phyloP scores from a whole-genome alignment of 2,797 vertebrate genomes.

The Poecilia picta region DNA sequence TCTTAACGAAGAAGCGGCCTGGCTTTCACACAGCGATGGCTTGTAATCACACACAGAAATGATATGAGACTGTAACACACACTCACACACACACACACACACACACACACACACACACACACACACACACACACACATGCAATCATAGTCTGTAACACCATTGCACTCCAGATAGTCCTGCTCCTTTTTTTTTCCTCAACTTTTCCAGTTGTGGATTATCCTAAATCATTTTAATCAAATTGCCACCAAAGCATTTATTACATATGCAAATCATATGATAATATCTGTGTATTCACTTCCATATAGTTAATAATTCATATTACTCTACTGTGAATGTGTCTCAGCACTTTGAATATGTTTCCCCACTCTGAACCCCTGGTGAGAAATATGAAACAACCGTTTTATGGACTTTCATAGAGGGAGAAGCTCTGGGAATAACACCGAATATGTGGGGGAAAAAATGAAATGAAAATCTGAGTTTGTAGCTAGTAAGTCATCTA shows the following conservation, averaged over 20 bases:
- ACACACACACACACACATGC: slow-evolving; percentile 4
- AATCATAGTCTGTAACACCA: neutral
- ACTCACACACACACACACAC: slow-evolving; percentile 12
- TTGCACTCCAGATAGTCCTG: neutral
- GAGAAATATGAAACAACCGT: neutral
- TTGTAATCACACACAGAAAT: slow-evolving; percentile 54
- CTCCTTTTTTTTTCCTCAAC: neutral
- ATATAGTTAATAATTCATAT: slow-evolving; percentile 1
- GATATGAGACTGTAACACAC: slow-evolving; percentile 22
- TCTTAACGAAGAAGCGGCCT: slow-evolving; percentile 55
- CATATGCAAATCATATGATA: neutral
- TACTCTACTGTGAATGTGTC: neutral
- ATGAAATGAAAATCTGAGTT: neutral
- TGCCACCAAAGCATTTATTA: neutral
- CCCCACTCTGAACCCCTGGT: neutral
- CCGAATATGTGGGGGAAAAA: neutral
- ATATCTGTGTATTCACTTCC: neutral
- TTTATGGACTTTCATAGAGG: slow-evolving; percentile 4
- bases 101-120: neutral
- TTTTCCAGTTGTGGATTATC: slow-evolving; percentile 2
- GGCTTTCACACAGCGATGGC: slow-evolving; percentile 35
- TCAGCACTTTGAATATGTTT: slow-evolving; percentile 1
- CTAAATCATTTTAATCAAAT: slow-evolving; percentile 4
- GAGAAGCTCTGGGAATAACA: neutral
- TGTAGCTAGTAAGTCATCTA: neutral